Evolutionary conservation across 2,113 vertebrate genomes (phyloP).

Genomic region (Entelurus aequoreus): DNA sequence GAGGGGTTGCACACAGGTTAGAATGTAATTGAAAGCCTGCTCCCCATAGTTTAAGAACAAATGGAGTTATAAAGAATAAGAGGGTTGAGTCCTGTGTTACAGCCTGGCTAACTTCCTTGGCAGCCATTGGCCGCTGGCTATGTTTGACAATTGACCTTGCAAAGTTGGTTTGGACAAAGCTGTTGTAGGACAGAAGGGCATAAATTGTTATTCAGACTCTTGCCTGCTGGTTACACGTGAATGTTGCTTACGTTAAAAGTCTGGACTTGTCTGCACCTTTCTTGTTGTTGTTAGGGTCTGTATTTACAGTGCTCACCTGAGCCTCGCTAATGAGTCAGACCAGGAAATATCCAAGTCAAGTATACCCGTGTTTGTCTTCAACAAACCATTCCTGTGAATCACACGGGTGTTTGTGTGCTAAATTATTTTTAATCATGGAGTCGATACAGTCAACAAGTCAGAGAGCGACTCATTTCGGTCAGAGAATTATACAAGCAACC

Average conservation of each 20-base stretch:
- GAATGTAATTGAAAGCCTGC: not conserved
- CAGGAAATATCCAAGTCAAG: conserved; percentile 29
- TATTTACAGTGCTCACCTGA: conserved; percentile 17
- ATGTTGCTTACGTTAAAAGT: no score
- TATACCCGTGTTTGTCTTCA: conserved; percentile 26
- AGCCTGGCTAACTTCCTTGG: conserved; percentile 40
- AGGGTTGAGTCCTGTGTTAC: conserved; percentile 60
- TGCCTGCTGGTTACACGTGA: not conserved
- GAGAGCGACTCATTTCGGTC: not conserved
- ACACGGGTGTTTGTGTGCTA: not conserved
- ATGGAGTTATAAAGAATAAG: conserved; percentile 35
- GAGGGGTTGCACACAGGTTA: not conserved
- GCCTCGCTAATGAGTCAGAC: conserved; percentile 30
- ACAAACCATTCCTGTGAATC: conserved; percentile 15
- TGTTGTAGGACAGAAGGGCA: not conserved
- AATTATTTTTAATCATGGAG: conserved; percentile 12
- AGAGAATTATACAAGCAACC: not conserved
- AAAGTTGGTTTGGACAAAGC: conserved; percentile 1
- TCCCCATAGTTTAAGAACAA: conserved; percentile 27
- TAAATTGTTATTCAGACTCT: not conserved
- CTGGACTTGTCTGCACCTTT: conserved; percentile 13
- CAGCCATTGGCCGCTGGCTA: conserved; percentile 10
- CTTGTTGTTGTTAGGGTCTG: not conserved
- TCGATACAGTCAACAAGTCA: not conserved
- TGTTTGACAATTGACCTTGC: conserved; percentile 20